Evolutionary conservation across 2,888 invertebrate species (phyloP).

Genomic region (Drosophila phalerata): DNA sequence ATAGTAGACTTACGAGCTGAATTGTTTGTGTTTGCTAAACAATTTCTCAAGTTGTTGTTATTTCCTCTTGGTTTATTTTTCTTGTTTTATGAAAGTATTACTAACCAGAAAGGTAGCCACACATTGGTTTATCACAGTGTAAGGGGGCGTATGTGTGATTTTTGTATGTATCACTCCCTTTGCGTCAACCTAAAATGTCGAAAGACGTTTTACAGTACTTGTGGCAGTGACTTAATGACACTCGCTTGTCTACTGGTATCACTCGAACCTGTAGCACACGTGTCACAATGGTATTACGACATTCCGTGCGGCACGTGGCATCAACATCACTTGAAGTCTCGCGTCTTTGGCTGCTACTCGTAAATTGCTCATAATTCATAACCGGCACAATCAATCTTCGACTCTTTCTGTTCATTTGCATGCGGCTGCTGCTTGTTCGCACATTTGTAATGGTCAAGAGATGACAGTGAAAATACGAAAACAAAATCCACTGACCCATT

Average conservation of each 20-base stretch:
- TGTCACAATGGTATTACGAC: conserved; percentile 25
- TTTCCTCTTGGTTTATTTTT: not conserved
- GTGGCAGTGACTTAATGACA: conserved; percentile 47
- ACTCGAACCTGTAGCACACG: conserved; percentile 33
- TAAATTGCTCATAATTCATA: conserved; percentile 63
- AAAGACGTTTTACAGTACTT: conserved; percentile 3
- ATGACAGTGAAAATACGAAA: conserved; percentile 38
- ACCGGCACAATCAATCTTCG: conserved; percentile 63
- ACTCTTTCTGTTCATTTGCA: conserved; percentile 65
- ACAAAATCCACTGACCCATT: conserved; percentile 50
- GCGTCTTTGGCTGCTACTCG: conserved; percentile 16
- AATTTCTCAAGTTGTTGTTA: conserved; percentile 28
- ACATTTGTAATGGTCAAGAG: conserved; percentile 70
- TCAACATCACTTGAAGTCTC: conserved; percentile 9
- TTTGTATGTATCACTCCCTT: conserved; percentile 8
- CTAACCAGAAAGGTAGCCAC: conserved; percentile 5
- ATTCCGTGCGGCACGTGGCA: conserved; percentile 5
- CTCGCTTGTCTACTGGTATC: conserved; percentile 9
- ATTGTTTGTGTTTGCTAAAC: conserved; percentile 57
- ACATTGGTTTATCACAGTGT: conserved; percentile 20
- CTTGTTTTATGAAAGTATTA: conserved; percentile 3
- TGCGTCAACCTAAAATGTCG: not conserved
- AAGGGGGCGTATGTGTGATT: conserved; percentile 48
- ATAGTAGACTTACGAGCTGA: conserved; percentile 48
- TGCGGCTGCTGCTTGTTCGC: conserved; percentile 49